These are phyloP conservation scores for Lithobates sylvaticus DNA, from an alignment of 2,797 vertebrate species.

Conservation along the genomic window DNA sequence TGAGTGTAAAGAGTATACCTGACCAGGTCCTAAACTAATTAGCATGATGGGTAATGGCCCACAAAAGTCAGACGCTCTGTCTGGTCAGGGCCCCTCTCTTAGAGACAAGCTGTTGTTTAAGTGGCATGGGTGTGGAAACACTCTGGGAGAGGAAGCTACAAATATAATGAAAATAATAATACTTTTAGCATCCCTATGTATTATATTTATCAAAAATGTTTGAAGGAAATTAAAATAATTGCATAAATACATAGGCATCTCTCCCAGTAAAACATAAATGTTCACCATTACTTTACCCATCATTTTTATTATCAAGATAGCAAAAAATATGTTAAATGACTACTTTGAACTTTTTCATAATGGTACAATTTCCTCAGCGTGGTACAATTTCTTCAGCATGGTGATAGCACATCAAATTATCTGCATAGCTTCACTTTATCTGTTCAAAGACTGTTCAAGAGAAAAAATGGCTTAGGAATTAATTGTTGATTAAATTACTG, in stretches of 20 bases:
- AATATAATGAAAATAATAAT: too few relatives aligned
- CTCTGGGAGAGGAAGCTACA: too few relatives aligned
- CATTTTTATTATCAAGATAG: constrained; percentile 11
- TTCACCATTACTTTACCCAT: constrained; percentile 6
- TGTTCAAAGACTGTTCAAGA: constrained; percentile 12
- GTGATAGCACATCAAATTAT: constrained; percentile 43
- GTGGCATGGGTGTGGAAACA: too few relatives aligned
- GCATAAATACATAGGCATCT: not conserved
- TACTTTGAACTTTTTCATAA: constrained; percentile 8
- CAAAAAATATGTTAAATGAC: constrained; percentile 30
- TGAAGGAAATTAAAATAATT: too few relatives aligned
- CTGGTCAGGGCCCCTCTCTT: too few relatives aligned
- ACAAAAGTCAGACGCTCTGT: too few relatives aligned
- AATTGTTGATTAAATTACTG: constrained; percentile 51
- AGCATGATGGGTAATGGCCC: too few relatives aligned
- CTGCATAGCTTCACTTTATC: constrained; percentile 32
- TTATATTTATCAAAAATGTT: too few relatives aligned
- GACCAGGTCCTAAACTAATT: too few relatives aligned
- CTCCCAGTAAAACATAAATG: not conserved
- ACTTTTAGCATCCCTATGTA: too few relatives aligned
- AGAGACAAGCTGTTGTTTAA: too few relatives aligned
- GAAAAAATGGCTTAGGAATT: constrained; percentile 16
- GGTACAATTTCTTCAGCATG: constrained; percentile 13
- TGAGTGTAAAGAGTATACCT: too few relatives aligned
- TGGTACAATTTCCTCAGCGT: constrained; percentile 18